Evolutionary conservation across 2,888 invertebrate genomes (phyloP).

Genomic region (Amiota mariae): DNA sequence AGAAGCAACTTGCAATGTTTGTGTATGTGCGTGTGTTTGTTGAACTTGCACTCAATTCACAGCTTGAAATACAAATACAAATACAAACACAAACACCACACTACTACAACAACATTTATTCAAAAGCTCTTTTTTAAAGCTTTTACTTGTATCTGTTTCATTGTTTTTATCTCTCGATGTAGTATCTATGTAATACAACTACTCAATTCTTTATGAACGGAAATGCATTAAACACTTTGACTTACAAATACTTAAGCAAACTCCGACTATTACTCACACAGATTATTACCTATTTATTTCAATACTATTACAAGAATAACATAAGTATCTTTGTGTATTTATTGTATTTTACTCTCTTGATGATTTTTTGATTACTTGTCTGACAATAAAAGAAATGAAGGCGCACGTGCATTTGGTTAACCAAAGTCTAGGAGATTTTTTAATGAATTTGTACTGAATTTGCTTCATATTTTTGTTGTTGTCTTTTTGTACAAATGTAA

Average conservation of each 20-base stretch:
- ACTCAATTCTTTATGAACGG: neutral
- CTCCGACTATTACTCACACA: neutral
- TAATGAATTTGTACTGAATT: neutral
- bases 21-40: constrained; percentile 24
- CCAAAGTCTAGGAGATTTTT: neutral
- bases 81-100: constrained; percentile 31
- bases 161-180: too few relatives aligned
- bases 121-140: neutral
- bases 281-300: neutral
- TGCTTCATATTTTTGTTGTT: neutral
- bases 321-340: too few relatives aligned
- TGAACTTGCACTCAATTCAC: constrained; percentile 63
- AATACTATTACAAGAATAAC: too few relatives aligned
- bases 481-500: neutral
- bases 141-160: neutral
- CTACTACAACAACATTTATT: too few relatives aligned
- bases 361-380: too few relatives aligned
- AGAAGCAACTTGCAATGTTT: neutral
- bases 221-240: neutral
- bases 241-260: neutral
- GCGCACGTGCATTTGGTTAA: constrained; percentile 11
- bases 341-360: too few relatives aligned
- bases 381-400: neutral
- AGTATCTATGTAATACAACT: too few relatives aligned
- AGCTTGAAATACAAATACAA: constrained; percentile 37